Base-by-base conservation (phyloP, 2,797 vertebrate species). In the Rhynchonycteris naso region DNA sequence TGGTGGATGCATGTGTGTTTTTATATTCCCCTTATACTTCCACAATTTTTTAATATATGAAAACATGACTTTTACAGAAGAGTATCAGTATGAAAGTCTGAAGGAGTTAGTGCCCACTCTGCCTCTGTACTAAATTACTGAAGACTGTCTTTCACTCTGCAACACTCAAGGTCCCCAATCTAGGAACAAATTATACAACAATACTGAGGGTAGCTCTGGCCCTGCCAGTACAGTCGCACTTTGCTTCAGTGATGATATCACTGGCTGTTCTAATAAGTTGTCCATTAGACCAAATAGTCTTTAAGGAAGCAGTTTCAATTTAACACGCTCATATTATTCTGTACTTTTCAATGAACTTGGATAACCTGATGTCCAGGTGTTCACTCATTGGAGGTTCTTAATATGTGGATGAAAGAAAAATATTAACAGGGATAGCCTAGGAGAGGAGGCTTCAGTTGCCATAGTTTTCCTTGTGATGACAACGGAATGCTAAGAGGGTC, bases 101-200 rank as follows among this genome's bases (percentile, higher is more conserved):
- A 69, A 50, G 2, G 15, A 52, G 47, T 7, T 33, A 28, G 33
- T 83, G 14, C 7, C 15, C 75, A 24, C 35, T 71, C 12, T 88
- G 6, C 35, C 2, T 76, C 24, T 81, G n/a, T 43, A 13, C 19
- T 43, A 9, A 72, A 33, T 80, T 75, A 33, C 50, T 66, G 1
- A 3, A 3, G 5, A 24, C 18, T 26, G 19, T 84, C n/a, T 15
- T 78, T 88, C 2, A 47, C 5, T 7, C 6, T 26, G 59, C 1
- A 21, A 30, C 9, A 54, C 2, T 52, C 2, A 72, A 33, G 8
- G 2, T 38, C 12, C 8, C 2, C 13, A 43, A 68, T 69, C n/a
- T 83, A 74, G 66, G 93, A 80, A 38, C 4, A 91, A 50, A 59
- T 54, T 71, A 21, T 33, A 38, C 65, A 75, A 59, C 16, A 50